Evolutionary conservation across 2,888 invertebrate species (phyloP).

Genomic region (Coronaproctus castanopsis): DNA sequence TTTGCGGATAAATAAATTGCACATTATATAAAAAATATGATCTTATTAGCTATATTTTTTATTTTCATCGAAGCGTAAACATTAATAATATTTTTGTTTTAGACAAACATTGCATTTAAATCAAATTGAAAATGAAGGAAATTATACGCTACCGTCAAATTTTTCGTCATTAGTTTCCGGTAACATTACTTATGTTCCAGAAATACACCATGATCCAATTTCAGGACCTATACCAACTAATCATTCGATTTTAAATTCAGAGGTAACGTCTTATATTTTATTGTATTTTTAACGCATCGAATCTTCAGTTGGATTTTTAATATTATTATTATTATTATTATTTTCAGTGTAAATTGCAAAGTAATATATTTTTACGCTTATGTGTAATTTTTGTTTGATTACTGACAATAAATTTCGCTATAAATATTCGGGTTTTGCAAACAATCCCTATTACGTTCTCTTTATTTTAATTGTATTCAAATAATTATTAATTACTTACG

Average conservation of each 20-base stretch:
- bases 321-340: neutral
- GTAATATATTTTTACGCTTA: neutral
- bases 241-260: conserved; percentile 16
- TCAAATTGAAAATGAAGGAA: conserved; percentile 1
- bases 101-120: conserved; percentile 26
- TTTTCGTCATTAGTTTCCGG: neutral
- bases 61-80: too few species aligned
- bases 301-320: too few species aligned
- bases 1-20: too few species aligned
- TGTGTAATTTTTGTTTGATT: neutral
- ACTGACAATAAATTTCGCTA: too few species aligned
- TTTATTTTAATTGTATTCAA: too few species aligned
- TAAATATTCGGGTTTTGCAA: too few species aligned
- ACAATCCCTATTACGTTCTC: too few species aligned
- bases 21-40: too few species aligned
- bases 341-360: neutral
- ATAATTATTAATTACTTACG: too few species aligned
- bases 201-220: conserved; percentile 18
- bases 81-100: conserved; percentile 8
- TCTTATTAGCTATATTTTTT: too few species aligned
- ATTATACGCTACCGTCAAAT: neutral
- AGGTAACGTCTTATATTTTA: too few species aligned
- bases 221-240: conserved; percentile 19
- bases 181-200: conserved; percentile 3
- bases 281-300: too few species aligned